phyloP scores from a whole-genome alignment of 2,888 invertebrate genomes.

The Acrocyrtus sp. region DNA sequence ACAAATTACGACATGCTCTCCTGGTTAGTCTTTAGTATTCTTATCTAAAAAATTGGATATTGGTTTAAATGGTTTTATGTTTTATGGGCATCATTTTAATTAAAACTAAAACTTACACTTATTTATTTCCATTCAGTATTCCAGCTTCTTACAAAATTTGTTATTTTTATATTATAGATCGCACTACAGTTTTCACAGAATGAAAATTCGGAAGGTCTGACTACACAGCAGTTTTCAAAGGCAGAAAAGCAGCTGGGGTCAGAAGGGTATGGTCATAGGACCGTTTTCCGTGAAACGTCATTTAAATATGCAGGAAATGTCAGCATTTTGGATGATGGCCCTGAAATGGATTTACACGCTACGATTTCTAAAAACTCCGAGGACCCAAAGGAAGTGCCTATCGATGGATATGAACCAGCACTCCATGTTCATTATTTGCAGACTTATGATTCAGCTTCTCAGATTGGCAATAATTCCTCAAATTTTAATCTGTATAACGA shows the following conservation, averaged over 20 bases:
- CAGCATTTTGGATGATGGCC: conserved; percentile 48
- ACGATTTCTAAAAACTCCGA: conserved; percentile 19
- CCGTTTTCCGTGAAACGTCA: conserved; percentile 13
- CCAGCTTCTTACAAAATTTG: no score
- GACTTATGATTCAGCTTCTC: neutral
- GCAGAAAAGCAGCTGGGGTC: conserved; percentile 50
- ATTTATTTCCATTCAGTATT: no score
- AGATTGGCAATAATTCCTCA: neutral
- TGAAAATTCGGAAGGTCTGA: conserved; percentile 47
- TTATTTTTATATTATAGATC: conserved; percentile 37
- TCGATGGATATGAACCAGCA: conserved; percentile 23
- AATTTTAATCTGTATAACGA: conserved; percentile 13
- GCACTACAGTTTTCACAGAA: conserved; percentile 55
- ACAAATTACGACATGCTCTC: conserved; percentile 46
- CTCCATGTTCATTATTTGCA: conserved; percentile 36
- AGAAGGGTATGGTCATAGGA: conserved; percentile 31
- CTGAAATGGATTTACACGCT: conserved; percentile 47
- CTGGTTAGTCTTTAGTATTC: no score
- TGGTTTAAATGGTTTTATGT: no score
- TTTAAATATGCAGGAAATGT: conserved; percentile 41
- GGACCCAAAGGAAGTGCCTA: conserved; percentile 18
- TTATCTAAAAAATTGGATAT: no score
- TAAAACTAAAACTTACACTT: no score
- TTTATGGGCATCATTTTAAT: no score
- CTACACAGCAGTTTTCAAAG: conserved; percentile 47